Percentiles rank a stretch among this genome's conserved stretches.
Conservation (phyloP, 2,113 vertebrate genomes). For the Gymnarchus niloticus region DNA sequence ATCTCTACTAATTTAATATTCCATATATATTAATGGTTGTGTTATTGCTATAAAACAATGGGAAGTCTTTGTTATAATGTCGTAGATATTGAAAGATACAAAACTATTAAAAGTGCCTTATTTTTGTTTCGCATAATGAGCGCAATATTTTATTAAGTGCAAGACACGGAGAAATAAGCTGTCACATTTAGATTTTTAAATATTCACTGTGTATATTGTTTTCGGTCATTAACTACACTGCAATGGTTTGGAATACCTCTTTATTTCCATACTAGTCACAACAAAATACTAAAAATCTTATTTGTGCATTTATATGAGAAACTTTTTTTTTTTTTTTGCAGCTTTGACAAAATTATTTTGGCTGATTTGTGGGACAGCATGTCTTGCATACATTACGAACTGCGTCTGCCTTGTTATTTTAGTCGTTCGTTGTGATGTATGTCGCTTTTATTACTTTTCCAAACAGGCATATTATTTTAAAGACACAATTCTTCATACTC, state of each 20-base stretch:
- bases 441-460: conserved; percentile 44
- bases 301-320: conserved; percentile 35
- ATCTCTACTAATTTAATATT: not conserved
- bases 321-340: too few species aligned
- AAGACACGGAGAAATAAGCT: not conserved
- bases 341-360: not conserved
- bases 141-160: not conserved
- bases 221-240: not conserved
- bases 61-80: not conserved
- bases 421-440: conserved; percentile 55
- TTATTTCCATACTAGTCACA: not conserved
- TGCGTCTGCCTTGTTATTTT: conserved; percentile 41
- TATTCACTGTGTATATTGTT: not conserved
- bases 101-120: not conserved
- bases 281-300: not conserved
- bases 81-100: not conserved
- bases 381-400: conserved; percentile 35
- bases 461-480: not conserved
- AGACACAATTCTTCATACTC: not conserved
- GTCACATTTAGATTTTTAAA: not conserved
- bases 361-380: not conserved
- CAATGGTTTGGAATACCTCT: not conserved
- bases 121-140: not conserved
- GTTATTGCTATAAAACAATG: not conserved
- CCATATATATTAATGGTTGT: not conserved